Conservation (phyloP, 2,113 vertebrate species). For the Carlito syrichta region DNA sequence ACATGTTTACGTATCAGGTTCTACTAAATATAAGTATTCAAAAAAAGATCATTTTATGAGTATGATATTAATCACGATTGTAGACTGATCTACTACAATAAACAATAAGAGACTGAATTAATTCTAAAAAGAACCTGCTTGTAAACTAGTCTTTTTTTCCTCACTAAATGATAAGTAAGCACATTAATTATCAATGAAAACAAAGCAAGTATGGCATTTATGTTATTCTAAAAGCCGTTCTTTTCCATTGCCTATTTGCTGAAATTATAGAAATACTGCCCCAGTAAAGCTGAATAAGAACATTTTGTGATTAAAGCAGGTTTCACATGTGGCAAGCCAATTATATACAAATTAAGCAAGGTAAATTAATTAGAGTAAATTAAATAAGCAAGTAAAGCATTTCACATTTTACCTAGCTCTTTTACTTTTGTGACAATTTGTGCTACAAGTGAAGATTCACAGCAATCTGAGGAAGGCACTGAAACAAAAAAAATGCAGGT, state of each 20-base stretch:
- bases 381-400: slow-evolving; percentile 20
- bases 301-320: neutral
- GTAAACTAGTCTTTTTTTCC: neutral
- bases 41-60: neutral
- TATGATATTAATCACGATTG: neutral
- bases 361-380: neutral
- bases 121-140: neutral
- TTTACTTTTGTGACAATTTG: slow-evolving; percentile 92
- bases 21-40: neutral
- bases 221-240: neutral
- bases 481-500: slow-evolving; percentile 67
- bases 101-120: neutral
- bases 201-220: neutral
- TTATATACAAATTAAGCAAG: neutral
- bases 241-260: neutral
- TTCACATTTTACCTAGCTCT: slow-evolving; percentile 90
- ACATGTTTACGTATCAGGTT: neutral
- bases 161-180: neutral
- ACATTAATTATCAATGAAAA: neutral
- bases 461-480: slow-evolving; percentile 89
- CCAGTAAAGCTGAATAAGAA: neutral
- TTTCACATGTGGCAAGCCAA: neutral
- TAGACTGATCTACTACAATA: neutral
- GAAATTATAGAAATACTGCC: neutral
- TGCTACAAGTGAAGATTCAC: slow-evolving; percentile 89